Evolutionary conservation across 2,888 invertebrate species (phyloP).

Genomic region (Oligia strigilis): DNA sequence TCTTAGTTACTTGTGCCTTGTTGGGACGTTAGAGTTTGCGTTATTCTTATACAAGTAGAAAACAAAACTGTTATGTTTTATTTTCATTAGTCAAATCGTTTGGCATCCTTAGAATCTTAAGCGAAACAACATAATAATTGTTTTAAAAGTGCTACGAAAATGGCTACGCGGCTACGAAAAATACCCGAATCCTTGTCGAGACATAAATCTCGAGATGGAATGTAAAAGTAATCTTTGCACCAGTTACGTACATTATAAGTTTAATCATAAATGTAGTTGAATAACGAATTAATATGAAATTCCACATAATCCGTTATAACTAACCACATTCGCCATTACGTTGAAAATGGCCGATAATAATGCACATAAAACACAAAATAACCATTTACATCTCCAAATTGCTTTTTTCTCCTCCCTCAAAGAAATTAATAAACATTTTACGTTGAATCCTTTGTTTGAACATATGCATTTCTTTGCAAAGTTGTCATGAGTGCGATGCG

Average conservation of each 20-base stretch:
- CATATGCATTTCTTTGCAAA: slow-evolving; percentile 48
- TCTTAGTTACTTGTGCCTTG: neutral
- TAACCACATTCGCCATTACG: neutral
- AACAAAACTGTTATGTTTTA: neutral
- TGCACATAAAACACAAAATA: slow-evolving; percentile 23
- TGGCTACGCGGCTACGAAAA: slow-evolving; percentile 32
- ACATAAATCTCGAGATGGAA: neutral
- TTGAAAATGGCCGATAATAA: slow-evolving; percentile 21
- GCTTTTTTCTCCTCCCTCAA: slow-evolving; percentile 16
- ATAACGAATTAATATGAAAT: slow-evolving; percentile 6
- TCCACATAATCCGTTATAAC: slow-evolving; percentile 6
- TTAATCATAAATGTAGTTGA: slow-evolving; percentile 19
- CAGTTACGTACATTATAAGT: neutral
- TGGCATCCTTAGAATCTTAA: neutral
- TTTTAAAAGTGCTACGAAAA: slow-evolving; percentile 29
- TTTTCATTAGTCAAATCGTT: neutral
- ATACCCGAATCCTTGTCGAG: neutral
- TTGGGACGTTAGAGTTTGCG: neutral
- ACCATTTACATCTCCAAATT: slow-evolving; percentile 4
- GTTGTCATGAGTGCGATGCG: slow-evolving; percentile 26
- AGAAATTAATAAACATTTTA: slow-evolving; percentile 23
- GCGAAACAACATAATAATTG: neutral
- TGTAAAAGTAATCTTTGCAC: neutral
- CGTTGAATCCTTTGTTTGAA: slow-evolving; percentile 42
- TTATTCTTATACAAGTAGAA: neutral